A percentile compares a stretch with the other conserved stretches of the same genome.
These are phyloP conservation scores for Pseudotriccus pelzelni DNA, from an alignment of 2,797 vertebrate species.

Conservation along the genomic window DNA sequence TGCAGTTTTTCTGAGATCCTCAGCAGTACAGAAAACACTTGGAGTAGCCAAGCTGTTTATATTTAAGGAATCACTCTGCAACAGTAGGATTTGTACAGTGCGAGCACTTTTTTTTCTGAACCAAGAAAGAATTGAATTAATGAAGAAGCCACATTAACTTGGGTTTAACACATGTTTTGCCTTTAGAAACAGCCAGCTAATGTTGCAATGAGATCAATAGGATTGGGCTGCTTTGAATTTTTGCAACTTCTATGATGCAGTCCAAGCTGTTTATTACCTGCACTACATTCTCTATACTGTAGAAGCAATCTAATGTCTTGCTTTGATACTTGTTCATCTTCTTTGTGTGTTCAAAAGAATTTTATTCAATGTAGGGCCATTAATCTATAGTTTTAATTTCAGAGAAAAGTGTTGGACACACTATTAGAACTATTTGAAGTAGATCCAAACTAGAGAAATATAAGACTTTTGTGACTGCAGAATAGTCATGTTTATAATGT, in stretches of 20 bases:
- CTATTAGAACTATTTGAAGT: neutral
- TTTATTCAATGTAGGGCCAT: neutral
- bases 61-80: slow-evolving; percentile 55
- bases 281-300: neutral
- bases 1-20: slow-evolving; percentile 22
- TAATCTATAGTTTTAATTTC: neutral
- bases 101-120: slow-evolving; percentile 47
- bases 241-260: neutral
- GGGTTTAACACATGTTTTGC: neutral
- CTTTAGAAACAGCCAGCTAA: neutral
- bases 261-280: neutral
- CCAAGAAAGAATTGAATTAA: slow-evolving; percentile 31
- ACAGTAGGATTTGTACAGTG: slow-evolving; percentile 36
- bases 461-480: neutral
- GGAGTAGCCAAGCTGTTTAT: slow-evolving; percentile 26
- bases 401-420: neutral
- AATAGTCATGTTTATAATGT: neutral
- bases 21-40: slow-evolving; percentile 39
- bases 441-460: neutral
- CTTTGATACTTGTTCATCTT: neutral
- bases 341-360: neutral
- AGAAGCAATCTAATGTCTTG: neutral
- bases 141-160: neutral
- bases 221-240: neutral
- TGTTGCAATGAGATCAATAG: neutral